These are phyloP conservation scores for Arothron firmamentum DNA, from an alignment of 2,113 vertebrate genomes.

Conservation along the genomic window DNA sequence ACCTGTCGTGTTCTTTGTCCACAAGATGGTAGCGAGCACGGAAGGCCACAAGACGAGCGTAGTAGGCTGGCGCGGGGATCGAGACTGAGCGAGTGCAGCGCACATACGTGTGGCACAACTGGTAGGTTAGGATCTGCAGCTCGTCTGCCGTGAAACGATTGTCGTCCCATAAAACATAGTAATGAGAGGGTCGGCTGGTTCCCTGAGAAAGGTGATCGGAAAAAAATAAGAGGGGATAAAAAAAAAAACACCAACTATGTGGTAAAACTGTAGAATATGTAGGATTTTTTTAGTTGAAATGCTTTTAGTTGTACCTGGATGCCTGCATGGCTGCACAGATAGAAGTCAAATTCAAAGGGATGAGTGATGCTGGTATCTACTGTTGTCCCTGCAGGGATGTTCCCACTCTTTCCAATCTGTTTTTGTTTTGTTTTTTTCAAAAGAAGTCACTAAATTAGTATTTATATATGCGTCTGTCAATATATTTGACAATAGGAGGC, in stretches of 20 bases:
- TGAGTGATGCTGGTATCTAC: constrained; percentile 99
- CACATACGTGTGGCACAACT: constrained; percentile 99
- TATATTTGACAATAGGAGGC: constrained; percentile 2
- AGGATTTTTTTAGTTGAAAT: too few species aligned
- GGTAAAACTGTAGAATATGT: neutral
- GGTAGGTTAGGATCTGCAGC: constrained; percentile 98
- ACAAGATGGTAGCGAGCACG: constrained; percentile 98
- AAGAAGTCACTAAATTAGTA: neutral
- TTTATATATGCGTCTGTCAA: neutral
- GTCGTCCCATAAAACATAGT: constrained; percentile 98
- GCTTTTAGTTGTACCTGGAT: constrained; percentile 84
- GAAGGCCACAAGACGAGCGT: constrained; percentile 96
- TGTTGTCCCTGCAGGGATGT: constrained; percentile 97
- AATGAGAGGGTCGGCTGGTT: constrained; percentile 98
- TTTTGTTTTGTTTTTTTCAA: too few species aligned
- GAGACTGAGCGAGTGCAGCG: constrained; percentile 97
- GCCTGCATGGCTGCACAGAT: constrained; percentile 98
- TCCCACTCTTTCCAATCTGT: constrained; percentile 97
- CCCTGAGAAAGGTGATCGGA: constrained; percentile 72
- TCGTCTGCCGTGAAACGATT: constrained; percentile 98
- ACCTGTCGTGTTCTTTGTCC: constrained; percentile 99
- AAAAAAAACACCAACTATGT: neutral
- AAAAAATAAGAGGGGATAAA: neutral
- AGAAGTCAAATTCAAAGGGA: constrained; percentile 99
- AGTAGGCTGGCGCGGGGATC: constrained; percentile 98